Base-by-base conservation (phyloP, 2,113 vertebrate genomes). In the Coregonus clupeaformis region DNA sequence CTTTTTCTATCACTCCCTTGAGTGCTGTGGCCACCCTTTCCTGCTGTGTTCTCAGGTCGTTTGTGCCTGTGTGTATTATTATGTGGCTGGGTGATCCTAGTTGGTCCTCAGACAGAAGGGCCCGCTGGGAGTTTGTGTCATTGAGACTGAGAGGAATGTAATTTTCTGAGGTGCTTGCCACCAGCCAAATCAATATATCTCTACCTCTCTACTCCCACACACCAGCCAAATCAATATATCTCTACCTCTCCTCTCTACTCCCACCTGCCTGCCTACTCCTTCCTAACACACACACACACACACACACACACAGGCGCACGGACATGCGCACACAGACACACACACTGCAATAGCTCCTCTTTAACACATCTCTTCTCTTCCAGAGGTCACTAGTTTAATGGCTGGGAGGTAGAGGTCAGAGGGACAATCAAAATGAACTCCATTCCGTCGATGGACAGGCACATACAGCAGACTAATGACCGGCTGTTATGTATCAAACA, bases 401-500 rank as follows among this genome's bases (percentile, higher is more conserved):
- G 97, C 96, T 95, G 95, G 95, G 94, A 95, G 96, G 93, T 99
- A 97, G 95, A 95, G 91, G 90, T 92, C 92, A 85, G 93, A 95
- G 87, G 87, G 94, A 94, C 94, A 94, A 94, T 93, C 95, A 97
- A 93, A 92, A 99, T 99, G 97, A 98, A 98, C 92, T 95, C 97
- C 90, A 89, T 94, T 82, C 92, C 91, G 76, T 93, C 93, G 69
- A 98, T 98, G 97, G 97, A 98, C 94, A 95, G 97, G 93, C 97
- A 98, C 93, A 98, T 98, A 92, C 97, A 98, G 94, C 97, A 98
- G 94, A 98, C 97, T 90, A 98, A 98, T 85, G 97, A 98, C 89
- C 95, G 97, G 77, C 94, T 98, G 94, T 96, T 94, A 92, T 98
- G 97, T 92, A 98, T 98, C 94, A 98, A 98, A 93, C 97, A 98